Conservation (phyloP, 2,888 invertebrate genomes). For the Clivina fossor region DNA sequence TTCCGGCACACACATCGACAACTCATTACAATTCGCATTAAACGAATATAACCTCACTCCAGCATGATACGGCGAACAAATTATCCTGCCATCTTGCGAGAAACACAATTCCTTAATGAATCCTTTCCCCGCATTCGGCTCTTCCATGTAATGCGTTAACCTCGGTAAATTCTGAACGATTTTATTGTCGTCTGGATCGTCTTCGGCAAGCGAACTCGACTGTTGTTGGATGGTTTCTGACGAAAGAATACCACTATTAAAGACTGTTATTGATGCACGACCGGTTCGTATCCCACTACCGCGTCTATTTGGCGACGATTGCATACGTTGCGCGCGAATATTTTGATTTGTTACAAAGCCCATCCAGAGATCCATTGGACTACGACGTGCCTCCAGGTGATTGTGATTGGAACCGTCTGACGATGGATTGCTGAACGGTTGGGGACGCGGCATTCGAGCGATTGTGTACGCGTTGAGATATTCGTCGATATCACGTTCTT, state of each 20-base stretch:
- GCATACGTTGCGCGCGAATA: constrained; percentile 42
- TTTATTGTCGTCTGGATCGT: constrained; percentile 42
- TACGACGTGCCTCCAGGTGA: constrained; percentile 37
- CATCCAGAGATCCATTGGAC: constrained; percentile 52
- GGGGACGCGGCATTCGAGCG: constrained; percentile 9
- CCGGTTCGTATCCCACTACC: constrained; percentile 29
- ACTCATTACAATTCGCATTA: constrained; percentile 73
- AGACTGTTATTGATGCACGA: constrained; percentile 49
- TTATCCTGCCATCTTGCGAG: constrained; percentile 84
- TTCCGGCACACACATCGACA: constrained; percentile 67
- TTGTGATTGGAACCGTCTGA: no score
- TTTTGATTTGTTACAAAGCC: constrained; percentile 49
- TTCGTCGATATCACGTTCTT: constrained; percentile 60
- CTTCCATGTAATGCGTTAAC: constrained; percentile 80
- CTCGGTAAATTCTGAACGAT: constrained; percentile 74
- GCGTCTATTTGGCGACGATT: constrained; percentile 13
- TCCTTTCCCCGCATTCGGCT: constrained; percentile 86
- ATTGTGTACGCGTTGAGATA: constrained; percentile 39
- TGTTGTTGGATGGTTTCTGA: constrained; percentile 44
- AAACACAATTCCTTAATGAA: constrained; percentile 93
- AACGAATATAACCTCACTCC: constrained; percentile 86
- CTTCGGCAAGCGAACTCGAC: constrained; percentile 7
- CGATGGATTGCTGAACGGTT: neutral
- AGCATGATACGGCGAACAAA: constrained; percentile 86
- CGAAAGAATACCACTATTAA: constrained; percentile 50